Evolutionary conservation across 2,888 invertebrate species (phyloP).

Genomic region (Liopterus haemorrhoidalis): DNA sequence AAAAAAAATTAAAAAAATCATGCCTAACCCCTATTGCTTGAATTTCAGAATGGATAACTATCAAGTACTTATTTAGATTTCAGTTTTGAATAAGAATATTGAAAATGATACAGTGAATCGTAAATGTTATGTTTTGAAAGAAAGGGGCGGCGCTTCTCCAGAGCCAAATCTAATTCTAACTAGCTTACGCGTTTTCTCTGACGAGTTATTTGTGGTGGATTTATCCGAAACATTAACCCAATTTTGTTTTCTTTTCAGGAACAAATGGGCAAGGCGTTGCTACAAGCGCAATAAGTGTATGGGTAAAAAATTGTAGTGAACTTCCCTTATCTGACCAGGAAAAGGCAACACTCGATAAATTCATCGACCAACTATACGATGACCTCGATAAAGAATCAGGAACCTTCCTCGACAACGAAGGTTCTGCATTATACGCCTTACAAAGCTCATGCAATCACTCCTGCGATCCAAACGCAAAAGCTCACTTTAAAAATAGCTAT

Average conservation of each 20-base stretch:
- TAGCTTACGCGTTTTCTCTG: too few species aligned
- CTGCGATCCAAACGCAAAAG: constrained; percentile 82
- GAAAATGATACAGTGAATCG: constrained; percentile 46
- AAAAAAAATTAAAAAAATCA: too few species aligned
- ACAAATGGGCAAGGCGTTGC: constrained; percentile 96
- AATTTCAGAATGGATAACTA: too few species aligned
- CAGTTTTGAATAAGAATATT: not conserved
- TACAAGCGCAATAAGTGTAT: constrained; percentile 80
- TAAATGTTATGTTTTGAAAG: too few species aligned
- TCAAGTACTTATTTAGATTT: not conserved
- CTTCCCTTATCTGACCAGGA: constrained; percentile 62
- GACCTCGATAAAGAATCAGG: constrained; percentile 73
- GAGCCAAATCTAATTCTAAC: too few species aligned
- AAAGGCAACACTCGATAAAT: constrained; percentile 61
- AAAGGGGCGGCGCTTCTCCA: too few species aligned
- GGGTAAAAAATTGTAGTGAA: constrained; percentile 73
- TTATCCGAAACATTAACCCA: too few species aligned
- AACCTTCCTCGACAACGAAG: constrained; percentile 85
- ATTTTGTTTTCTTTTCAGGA: too few species aligned
- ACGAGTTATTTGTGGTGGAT: too few species aligned
- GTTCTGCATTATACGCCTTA: constrained; percentile 78
- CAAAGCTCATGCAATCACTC: constrained; percentile 92
- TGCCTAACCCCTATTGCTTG: too few species aligned
- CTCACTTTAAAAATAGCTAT: constrained; percentile 77
- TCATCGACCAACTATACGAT: constrained; percentile 77